These are phyloP conservation scores for Pammene fasciana DNA, from an alignment of 2,888 invertebrate genomes.

Conservation along the genomic window DNA sequence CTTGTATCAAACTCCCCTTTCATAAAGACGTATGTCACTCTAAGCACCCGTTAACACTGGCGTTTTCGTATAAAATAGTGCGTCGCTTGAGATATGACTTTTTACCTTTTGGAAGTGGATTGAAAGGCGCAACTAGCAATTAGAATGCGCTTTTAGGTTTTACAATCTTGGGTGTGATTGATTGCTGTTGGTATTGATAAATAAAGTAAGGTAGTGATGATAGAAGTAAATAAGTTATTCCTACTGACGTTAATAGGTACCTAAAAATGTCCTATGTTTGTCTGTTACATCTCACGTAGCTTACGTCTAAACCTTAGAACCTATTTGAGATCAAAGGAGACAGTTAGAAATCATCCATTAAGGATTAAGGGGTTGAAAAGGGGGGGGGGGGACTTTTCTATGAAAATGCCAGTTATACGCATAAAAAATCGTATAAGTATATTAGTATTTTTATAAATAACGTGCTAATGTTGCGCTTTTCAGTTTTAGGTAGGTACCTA, in stretches of 20 bases:
- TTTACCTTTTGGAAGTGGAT: background rate
- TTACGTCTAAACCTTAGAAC: no score
- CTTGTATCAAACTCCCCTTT: background rate
- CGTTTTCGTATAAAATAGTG: background rate
- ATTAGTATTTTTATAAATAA: no score
- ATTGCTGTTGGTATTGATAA: background rate
- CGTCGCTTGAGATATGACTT: background rate
- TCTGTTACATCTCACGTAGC: no score
- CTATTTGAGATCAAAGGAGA: no score
- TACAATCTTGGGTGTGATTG: conserved; percentile 21
- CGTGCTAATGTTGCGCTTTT: no score
- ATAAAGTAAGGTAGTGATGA: background rate
- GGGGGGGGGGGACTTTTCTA: no score
- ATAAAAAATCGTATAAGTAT: no score
- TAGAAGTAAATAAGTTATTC: background rate
- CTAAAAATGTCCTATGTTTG: no score
- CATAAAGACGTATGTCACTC: background rate
- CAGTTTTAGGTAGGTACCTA: no score
- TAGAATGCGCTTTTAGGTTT: conserved; percentile 25
- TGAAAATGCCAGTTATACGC: no score
- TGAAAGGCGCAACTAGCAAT: conserved; percentile 18
- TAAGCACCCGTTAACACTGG: background rate
- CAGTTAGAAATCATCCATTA: no score
- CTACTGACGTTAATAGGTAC: background rate
- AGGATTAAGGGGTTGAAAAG: no score